Conservation (phyloP, 1,140 invertebrate genomes). For the Scaptomyza pallida region DNA sequence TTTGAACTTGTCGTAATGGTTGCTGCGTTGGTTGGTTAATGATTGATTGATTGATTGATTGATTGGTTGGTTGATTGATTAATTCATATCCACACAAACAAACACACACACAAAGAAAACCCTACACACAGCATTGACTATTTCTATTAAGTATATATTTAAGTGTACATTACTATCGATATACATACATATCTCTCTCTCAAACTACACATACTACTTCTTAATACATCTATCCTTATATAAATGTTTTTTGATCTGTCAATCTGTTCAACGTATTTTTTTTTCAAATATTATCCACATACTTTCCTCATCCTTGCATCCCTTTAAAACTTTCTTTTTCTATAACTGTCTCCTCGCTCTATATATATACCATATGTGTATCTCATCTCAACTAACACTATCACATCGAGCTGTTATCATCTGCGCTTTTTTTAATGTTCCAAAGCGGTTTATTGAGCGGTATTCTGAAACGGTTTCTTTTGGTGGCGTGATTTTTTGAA, state of each 20-base stretch:
- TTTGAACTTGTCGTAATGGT: conserved; percentile 84
- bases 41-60: conserved; percentile 75
- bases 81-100: conserved; percentile 54
- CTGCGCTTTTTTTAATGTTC: conserved; percentile 22
- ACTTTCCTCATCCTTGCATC: conserved; percentile 20
- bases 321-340: background rate
- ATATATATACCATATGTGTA: conserved; percentile 33
- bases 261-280: conserved; percentile 57
- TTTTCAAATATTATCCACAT: conserved; percentile 5
- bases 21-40: conserved; percentile 84
- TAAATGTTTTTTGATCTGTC: conserved; percentile 78
- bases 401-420: background rate
- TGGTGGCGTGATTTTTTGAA: conserved; percentile 23
- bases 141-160: conserved; percentile 56
- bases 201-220: too few species aligned
- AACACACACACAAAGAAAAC: conserved; percentile 38
- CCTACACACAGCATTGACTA: conserved; percentile 52
- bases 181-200: conserved; percentile 38
- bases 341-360: conserved; percentile 9
- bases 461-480: too few species aligned
- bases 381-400: conserved; percentile 25
- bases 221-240: conserved; percentile 49
- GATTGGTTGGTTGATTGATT: conserved; percentile 68
- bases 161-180: conserved; percentile 53
- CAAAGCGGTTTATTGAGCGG: conserved; percentile 17